A percentile compares a stretch with the other conserved stretches of the same genome.
Conservation (phyloP, 2,797 vertebrate genomes). For the Chiloscyllium punctatum region DNA sequence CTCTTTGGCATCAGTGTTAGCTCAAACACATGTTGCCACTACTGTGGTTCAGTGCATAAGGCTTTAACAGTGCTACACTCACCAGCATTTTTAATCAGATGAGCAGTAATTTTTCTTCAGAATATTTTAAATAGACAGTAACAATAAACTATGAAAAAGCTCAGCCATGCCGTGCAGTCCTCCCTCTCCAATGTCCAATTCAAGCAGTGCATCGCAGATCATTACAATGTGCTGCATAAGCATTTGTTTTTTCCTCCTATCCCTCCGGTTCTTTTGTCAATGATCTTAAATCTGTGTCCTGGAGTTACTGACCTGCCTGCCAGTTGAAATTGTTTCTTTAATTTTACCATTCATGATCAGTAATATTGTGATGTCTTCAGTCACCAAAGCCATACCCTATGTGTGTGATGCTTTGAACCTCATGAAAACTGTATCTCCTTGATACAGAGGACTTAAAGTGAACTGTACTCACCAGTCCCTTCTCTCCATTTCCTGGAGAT, state of each 20-base stretch:
- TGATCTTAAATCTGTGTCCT: neutral
- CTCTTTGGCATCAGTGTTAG: neutral
- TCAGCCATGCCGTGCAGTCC: neutral
- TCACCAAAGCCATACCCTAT: neutral
- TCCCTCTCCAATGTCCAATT: neutral
- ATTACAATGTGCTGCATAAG: neutral
- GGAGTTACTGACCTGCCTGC: neutral
- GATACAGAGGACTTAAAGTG: constrained; percentile 15
- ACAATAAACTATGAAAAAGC: neutral
- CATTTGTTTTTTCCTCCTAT: neutral
- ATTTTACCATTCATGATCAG: neutral
- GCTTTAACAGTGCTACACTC: neutral
- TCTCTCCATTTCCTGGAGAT: constrained; percentile 84
- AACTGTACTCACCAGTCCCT: constrained; percentile 83
- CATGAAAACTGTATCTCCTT: neutral
- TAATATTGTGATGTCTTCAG: neutral
- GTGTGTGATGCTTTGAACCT: neutral
- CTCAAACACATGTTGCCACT: neutral
- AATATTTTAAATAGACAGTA: neutral
- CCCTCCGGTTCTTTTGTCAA: neutral
- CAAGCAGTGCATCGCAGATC: neutral
- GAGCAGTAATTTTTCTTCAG: neutral
- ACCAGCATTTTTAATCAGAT: neutral
- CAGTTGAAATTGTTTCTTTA: neutral
- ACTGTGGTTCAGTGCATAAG: neutral